phyloP scores from a whole-genome alignment of 1,140 invertebrate species.

The Apis cerana region DNA sequence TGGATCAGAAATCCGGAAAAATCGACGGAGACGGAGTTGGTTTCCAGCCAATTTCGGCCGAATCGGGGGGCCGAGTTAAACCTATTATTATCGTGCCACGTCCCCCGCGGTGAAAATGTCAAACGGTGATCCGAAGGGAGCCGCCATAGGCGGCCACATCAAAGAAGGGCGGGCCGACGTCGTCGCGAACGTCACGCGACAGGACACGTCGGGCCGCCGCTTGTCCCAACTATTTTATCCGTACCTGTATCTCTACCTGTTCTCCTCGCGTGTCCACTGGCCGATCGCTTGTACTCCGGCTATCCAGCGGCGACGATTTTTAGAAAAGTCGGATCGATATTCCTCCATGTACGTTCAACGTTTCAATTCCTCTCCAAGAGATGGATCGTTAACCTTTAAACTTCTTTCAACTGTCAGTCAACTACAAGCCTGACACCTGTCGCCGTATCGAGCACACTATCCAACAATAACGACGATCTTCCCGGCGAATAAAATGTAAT shows the following conservation, averaged over 20 bases:
- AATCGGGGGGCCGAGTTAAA: slow-evolving; percentile 62
- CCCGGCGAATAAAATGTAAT: neutral
- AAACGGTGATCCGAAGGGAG: slow-evolving; percentile 58
- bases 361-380: neutral
- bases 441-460: neutral
- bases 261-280: slow-evolving; percentile 21
- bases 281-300: neutral
- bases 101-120: slow-evolving; percentile 75
- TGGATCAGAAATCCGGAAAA: slow-evolving; percentile 57
- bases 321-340: neutral
- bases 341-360: neutral
- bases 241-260: slow-evolving; percentile 39
- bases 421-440: slow-evolving; percentile 2
- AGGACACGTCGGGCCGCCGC: slow-evolving; percentile 53
- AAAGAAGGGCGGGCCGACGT: slow-evolving; percentile 38
- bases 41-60: slow-evolving; percentile 70
- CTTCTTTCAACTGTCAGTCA: neutral
- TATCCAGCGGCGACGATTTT: slow-evolving; percentile 13
- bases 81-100: slow-evolving; percentile 70
- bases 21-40: slow-evolving; percentile 41
- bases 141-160: slow-evolving; percentile 54
- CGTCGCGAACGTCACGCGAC: slow-evolving; percentile 63
- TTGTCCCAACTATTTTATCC: slow-evolving; percentile 55
- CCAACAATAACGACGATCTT: neutral
- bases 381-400: slow-evolving; percentile 11